phyloP scores from a whole-genome alignment of 1,140 invertebrate species.

The Idris sp. region DNA sequence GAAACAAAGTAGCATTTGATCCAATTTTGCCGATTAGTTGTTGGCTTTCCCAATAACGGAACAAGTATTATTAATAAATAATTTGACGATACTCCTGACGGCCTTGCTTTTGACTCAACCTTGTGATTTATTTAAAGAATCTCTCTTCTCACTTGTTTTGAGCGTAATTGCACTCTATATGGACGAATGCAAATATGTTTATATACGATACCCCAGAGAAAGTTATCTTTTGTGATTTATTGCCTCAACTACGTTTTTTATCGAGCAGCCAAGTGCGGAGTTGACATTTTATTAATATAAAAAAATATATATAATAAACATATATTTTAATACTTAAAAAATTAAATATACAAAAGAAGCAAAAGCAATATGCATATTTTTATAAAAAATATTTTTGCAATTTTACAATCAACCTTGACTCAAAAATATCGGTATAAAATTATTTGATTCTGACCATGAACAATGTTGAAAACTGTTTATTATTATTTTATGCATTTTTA shows the following conservation, averaged over 20 bases:
- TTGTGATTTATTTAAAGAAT: constrained; percentile 71
- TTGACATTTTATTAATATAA: constrained; percentile 29
- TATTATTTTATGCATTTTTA: too few species aligned
- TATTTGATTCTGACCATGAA: too few species aligned
- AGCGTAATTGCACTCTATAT: constrained; percentile 61
- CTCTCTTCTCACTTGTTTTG: constrained; percentile 56
- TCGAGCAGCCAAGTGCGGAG: constrained; percentile 34
- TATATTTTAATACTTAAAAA: too few species aligned
- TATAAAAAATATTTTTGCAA: too few species aligned
- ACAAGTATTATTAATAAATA: constrained; percentile 51
- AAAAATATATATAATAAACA: too few species aligned
- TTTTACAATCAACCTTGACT: too few species aligned
- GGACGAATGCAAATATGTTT: constrained; percentile 27
- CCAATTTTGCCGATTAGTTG: constrained; percentile 42
- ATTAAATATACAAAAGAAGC: too few species aligned
- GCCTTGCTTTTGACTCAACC: constrained; percentile 70
- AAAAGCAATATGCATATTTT: too few species aligned
- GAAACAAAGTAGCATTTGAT: constrained; percentile 25
- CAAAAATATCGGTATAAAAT: too few species aligned
- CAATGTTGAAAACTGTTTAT: too few species aligned
- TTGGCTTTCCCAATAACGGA: constrained; percentile 33
- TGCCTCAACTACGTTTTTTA: constrained; percentile 24
- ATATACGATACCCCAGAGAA: constrained; percentile 29
- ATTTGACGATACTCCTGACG: constrained; percentile 66
- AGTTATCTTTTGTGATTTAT: constrained; percentile 46